These are phyloP conservation scores for Phasia obesa DNA, from an alignment of 2,888 invertebrate genomes.

Conservation along the genomic window DNA sequence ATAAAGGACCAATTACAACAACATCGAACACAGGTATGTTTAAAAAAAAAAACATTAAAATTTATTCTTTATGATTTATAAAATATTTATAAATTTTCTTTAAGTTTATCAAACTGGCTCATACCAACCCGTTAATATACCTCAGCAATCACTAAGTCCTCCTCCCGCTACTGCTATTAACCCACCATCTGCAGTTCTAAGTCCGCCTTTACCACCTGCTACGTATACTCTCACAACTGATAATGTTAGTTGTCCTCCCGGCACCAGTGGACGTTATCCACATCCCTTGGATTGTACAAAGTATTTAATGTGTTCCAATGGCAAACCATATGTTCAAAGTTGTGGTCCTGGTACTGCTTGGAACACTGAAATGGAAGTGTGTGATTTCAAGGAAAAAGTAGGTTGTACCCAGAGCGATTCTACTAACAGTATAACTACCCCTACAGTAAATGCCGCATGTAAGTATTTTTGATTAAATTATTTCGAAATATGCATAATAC, in stretches of 20 bases:
- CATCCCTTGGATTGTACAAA: conserved; percentile 85
- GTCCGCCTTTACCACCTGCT: conserved; percentile 19
- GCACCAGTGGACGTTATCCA: conserved; percentile 83
- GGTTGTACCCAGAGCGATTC: conserved; percentile 77
- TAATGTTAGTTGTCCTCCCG: conserved; percentile 82
- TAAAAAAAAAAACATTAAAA: no score
- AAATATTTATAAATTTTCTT: not conserved
- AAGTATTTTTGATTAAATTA: not conserved
- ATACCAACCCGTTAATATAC: not conserved
- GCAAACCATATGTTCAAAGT: conserved; percentile 83
- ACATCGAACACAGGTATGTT: conserved; percentile 37
- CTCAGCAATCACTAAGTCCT: conserved; percentile 5
- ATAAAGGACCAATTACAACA: not conserved
- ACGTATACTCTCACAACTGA: not conserved
- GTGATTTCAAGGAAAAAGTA: conserved; percentile 85
- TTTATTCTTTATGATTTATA: not conserved
- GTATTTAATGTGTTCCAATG: conserved; percentile 85
- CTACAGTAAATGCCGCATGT: conserved; percentile 40
- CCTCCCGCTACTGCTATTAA: not conserved
- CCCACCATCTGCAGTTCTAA: conserved; percentile 13
- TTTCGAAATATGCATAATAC: not conserved
- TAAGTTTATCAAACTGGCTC: conserved; percentile 8
- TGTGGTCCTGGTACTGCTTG: conserved; percentile 86
- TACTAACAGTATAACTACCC: not conserved
- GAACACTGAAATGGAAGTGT: conserved; percentile 83